Percentiles rank a stretch among this genome's conserved stretches.
These are phyloP conservation scores for Emmelina monodactyla DNA, from an alignment of 2,888 invertebrate genomes.

Conservation along the genomic window DNA sequence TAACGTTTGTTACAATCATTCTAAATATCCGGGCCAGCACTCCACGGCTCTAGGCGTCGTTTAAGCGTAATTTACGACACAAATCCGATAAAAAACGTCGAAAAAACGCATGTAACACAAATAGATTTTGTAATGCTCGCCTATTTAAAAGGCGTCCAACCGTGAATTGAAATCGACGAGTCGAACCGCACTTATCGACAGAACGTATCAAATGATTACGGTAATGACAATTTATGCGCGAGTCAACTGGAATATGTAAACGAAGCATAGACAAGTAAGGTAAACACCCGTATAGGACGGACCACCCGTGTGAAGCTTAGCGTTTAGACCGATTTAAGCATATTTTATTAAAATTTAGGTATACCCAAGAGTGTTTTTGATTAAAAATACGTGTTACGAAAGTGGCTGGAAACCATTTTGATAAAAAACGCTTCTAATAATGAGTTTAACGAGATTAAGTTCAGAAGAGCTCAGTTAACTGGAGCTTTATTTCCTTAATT, in stretches of 20 bases:
- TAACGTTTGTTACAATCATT: neutral
- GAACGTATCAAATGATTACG: constrained; percentile 49
- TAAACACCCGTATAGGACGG: constrained; percentile 36
- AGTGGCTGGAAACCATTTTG: too few relatives aligned
- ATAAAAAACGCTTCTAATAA: too few relatives aligned
- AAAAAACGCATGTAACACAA: constrained; percentile 16
- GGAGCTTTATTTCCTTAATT: too few relatives aligned
- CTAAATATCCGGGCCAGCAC: constrained; percentile 19
- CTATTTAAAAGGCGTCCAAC: constrained; percentile 35
- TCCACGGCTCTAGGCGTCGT: constrained; percentile 23
- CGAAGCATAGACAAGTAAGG: constrained; percentile 38
- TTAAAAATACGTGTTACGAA: too few relatives aligned
- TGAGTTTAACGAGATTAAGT: too few relatives aligned
- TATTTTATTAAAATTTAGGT: too few relatives aligned
- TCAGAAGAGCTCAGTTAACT: too few relatives aligned
- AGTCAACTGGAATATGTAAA: constrained; percentile 51
- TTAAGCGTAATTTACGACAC: constrained; percentile 35
- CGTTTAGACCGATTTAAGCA: too few relatives aligned
- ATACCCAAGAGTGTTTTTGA: too few relatives aligned
- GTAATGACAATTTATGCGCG: constrained; percentile 60
- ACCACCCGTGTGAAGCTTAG: constrained; percentile 40
- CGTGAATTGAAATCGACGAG: constrained; percentile 33
- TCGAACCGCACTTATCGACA: constrained; percentile 43
- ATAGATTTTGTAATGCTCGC: constrained; percentile 23
- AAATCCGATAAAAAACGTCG: constrained; percentile 35